These are phyloP conservation scores for Campoplex capitator DNA, from an alignment of 2,888 invertebrate species.

Conservation along the genomic window DNA sequence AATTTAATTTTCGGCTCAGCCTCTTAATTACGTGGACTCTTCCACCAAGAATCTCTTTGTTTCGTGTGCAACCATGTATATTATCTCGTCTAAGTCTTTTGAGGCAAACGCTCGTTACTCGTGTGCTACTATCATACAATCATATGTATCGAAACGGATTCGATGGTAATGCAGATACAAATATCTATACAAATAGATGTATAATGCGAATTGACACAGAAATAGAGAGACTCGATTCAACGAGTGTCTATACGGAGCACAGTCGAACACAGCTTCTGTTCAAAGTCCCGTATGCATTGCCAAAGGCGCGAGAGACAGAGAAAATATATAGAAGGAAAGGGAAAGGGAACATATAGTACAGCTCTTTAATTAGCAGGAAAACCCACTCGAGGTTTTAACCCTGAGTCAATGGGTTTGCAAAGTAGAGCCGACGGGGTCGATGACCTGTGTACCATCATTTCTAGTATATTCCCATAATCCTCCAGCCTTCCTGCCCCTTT, in stretches of 20 bases:
- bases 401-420: constrained; percentile 75
- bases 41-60: not conserved
- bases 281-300: constrained; percentile 39
- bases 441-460: constrained; percentile 64
- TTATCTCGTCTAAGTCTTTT: not conserved
- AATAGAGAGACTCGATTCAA: not conserved
- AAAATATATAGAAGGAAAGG: constrained; percentile 28
- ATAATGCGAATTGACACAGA: constrained; percentile 39
- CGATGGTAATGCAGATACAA: constrained; percentile 26
- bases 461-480: constrained; percentile 3
- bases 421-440: constrained; percentile 74
- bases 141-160: constrained; percentile 33
- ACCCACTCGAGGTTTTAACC: constrained; percentile 71
- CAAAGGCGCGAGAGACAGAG: constrained; percentile 32
- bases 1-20: not conserved
- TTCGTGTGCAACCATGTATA: not conserved
- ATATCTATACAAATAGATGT: constrained; percentile 32
- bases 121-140: not conserved
- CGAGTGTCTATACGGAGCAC: not conserved
- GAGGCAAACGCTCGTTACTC: not conserved
- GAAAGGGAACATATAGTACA: constrained; percentile 40
- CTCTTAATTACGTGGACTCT: not conserved
- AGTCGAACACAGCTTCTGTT: constrained; percentile 11
- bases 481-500: not conserved
- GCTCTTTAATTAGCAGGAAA: constrained; percentile 68